These are phyloP conservation scores for Urophycis tenuis DNA, from an alignment of 2,797 vertebrate genomes.

Conservation along the genomic window DNA sequence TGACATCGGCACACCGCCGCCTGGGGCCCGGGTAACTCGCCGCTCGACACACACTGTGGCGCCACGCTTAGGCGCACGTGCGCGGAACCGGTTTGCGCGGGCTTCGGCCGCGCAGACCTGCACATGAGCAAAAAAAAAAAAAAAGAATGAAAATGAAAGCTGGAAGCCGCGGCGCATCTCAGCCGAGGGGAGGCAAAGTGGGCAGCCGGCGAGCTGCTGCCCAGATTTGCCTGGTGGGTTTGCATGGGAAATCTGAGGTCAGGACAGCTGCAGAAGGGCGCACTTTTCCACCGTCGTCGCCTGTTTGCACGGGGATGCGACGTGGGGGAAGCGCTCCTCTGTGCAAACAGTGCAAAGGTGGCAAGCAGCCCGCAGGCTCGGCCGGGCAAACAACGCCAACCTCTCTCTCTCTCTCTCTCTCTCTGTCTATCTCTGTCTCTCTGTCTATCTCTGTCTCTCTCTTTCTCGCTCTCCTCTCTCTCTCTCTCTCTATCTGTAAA, in stretches of 20 bases:
- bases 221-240: slow-evolving; percentile 49
- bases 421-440: neutral
- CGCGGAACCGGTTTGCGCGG: slow-evolving; percentile 19
- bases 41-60: neutral
- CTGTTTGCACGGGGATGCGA: slow-evolving; percentile 17
- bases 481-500: neutral
- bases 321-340: slow-evolving; percentile 21
- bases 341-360: slow-evolving; percentile 15
- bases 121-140: neutral
- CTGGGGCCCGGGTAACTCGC: neutral
- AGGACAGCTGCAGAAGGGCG: slow-evolving; percentile 12
- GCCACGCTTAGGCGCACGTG: slow-evolving; percentile 1
- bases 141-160: neutral
- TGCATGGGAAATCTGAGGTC: slow-evolving; percentile 56
- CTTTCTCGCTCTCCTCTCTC: neutral
- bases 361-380: neutral
- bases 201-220: neutral
- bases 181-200: slow-evolving; percentile 2
- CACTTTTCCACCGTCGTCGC: slow-evolving; percentile 9
- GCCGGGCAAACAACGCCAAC: neutral
- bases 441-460: neutral
- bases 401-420: neutral
- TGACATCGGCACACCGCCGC: too few species aligned
- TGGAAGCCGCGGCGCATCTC: neutral
- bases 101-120: too few species aligned